Conservation (phyloP, 2,113 vertebrate species). For the Eira barbara region DNA sequence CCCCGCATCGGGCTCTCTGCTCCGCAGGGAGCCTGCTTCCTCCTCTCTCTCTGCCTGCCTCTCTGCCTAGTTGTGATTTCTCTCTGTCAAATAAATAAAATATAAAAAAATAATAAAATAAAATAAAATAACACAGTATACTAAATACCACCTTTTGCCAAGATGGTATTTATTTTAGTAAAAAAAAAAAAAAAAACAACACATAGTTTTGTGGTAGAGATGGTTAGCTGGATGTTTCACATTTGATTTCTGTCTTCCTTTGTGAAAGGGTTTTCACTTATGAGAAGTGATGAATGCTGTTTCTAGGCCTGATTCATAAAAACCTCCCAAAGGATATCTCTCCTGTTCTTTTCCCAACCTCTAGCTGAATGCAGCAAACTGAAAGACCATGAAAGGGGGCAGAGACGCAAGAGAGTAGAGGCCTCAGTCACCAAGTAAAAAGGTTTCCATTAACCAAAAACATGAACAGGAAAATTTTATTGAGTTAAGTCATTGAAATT, state of each 20-base stretch:
- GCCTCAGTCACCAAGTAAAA: not conserved
- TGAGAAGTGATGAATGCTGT: not conserved
- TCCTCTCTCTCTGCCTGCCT: too few relatives aligned
- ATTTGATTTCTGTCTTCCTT: not conserved
- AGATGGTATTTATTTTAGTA: not conserved
- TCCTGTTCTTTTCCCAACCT: not conserved
- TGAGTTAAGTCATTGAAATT: not conserved
- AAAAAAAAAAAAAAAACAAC: slow-evolving; percentile 2
- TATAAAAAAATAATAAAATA: not conserved
- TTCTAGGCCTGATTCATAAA: not conserved
- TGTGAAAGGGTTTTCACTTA: not conserved
- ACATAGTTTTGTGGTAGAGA: not conserved
- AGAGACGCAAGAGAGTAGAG: not conserved
- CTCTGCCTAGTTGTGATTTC: too few relatives aligned
- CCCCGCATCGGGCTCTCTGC: too few relatives aligned
- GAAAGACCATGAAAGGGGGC: not conserved
- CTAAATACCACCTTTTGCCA: too few relatives aligned
- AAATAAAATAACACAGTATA: not conserved
- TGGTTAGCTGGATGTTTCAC: not conserved
- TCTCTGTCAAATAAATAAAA: too few relatives aligned
- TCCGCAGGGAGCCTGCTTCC: too few relatives aligned
- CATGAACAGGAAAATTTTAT: not conserved
- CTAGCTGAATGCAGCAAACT: not conserved
- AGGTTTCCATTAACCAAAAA: not conserved
- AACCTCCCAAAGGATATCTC: not conserved